Percentiles rank a stretch among this genome's conserved stretches.
These are phyloP conservation scores for Herpetotheres cachinnans DNA, from an alignment of 2,113 vertebrate genomes.

Conservation along the genomic window DNA sequence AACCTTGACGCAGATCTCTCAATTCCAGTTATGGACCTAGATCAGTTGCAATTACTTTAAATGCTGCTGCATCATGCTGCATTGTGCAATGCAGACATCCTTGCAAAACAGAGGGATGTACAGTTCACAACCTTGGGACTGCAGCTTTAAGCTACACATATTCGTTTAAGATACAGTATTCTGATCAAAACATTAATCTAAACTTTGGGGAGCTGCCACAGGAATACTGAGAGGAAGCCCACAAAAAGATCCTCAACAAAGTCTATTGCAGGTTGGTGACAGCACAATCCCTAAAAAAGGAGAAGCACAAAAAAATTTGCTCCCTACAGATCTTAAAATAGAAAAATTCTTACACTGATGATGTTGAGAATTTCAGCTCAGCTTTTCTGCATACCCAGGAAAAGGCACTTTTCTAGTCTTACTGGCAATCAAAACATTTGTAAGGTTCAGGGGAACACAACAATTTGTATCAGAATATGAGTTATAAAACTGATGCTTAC, in stretches of 20 bases:
- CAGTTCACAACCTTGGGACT: neutral
- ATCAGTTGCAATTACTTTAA: neutral
- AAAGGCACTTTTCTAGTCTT: neutral
- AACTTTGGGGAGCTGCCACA: neutral
- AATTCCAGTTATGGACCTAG: neutral
- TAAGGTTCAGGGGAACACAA: neutral
- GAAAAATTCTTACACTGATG: neutral
- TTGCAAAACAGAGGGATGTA: neutral
- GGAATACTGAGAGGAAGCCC: neutral
- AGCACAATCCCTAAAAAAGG: neutral
- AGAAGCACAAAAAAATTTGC: neutral
- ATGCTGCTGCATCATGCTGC: slow-evolving; percentile 33
- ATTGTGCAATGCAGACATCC: slow-evolving; percentile 17
- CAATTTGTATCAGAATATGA: neutral
- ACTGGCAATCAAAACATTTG: neutral
- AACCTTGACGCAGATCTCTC: neutral
- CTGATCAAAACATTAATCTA: neutral
- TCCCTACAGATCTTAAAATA: neutral
- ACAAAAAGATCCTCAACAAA: neutral
- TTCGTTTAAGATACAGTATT: neutral
- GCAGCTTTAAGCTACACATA: neutral
- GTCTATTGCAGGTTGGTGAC: neutral
- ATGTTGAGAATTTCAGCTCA: neutral
- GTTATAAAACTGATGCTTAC: neutral
- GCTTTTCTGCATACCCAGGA: neutral